phyloP scores from a whole-genome alignment of 2,888 invertebrate species.

The Bombyx huttoni region DNA sequence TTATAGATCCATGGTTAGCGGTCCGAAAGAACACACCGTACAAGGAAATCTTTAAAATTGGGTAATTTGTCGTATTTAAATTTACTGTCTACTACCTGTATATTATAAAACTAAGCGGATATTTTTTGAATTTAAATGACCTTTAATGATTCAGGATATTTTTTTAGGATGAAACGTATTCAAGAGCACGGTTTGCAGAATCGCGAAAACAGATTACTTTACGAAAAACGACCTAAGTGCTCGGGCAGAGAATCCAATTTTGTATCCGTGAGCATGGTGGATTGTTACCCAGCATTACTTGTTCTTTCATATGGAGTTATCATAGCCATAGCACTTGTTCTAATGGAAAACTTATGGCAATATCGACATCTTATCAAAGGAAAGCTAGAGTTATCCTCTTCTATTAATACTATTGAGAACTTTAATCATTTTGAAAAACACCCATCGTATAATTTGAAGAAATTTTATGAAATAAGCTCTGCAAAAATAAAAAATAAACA shows the following conservation, averaged over 20 bases:
- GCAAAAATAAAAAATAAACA: background rate
- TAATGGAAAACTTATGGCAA: conserved; percentile 30
- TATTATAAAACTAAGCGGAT: background rate
- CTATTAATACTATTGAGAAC: no score
- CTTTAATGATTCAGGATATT: background rate
- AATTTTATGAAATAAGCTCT: background rate
- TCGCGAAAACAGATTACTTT: conserved; percentile 72
- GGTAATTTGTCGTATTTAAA: conserved; percentile 36
- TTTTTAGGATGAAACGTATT: conserved; percentile 46
- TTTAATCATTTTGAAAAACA: no score
- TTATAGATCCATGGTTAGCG: conserved; percentile 76
- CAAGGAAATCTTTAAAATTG: conserved; percentile 75
- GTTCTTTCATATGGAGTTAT: conserved; percentile 43
- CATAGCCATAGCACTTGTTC: conserved; percentile 26
- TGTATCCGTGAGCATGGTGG: conserved; percentile 77
- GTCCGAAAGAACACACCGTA: conserved; percentile 75
- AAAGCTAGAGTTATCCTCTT: background rate
- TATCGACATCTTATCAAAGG: conserved; percentile 18
- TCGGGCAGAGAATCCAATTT: conserved; percentile 73
- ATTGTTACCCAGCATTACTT: conserved; percentile 65
- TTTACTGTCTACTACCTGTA: background rate
- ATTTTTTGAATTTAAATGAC: background rate
- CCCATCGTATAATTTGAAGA: no score
- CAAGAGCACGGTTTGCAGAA: conserved; percentile 71
- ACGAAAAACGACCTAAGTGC: conserved; percentile 76